Conservation (phyloP, 2,888 invertebrate species). For the Synergus laeviventris region DNA sequence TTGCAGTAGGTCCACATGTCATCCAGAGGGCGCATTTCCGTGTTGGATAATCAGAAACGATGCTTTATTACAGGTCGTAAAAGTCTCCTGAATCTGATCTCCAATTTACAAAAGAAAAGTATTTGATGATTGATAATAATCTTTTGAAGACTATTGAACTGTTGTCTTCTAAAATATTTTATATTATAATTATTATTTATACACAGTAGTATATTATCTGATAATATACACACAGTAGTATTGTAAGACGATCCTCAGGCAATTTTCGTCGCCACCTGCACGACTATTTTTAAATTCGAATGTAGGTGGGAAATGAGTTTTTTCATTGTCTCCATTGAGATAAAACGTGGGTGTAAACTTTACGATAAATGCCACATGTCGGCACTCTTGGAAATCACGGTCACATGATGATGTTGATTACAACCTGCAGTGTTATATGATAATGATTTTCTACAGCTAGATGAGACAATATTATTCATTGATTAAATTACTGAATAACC, state of each 20-base stretch:
- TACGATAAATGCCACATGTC: neutral
- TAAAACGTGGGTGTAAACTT: constrained; percentile 53
- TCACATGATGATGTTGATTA: neutral
- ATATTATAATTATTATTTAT: no score
- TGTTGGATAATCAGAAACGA: constrained; percentile 16
- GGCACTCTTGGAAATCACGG: neutral
- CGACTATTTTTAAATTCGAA: constrained; percentile 58
- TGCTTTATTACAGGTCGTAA: constrained; percentile 7
- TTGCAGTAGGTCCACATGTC: constrained; percentile 11
- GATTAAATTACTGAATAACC: no score
- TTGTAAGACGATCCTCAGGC: constrained; percentile 5
- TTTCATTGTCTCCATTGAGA: constrained; percentile 58
- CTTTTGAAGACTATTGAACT: no score
- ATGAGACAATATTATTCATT: no score
- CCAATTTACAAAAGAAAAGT: no score
- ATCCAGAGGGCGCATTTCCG: constrained; percentile 4
- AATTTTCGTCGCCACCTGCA: constrained; percentile 58
- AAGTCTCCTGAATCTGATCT: neutral
- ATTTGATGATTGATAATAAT: no score
- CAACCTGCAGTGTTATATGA: neutral
- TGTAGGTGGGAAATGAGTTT: constrained; percentile 61
- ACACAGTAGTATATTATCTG: no score
- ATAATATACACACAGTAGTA: neutral
- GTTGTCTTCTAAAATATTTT: no score
- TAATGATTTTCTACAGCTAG: no score